Conservation (phyloP, 2,888 invertebrate genomes). For the Notocelia uddmanniana region DNA sequence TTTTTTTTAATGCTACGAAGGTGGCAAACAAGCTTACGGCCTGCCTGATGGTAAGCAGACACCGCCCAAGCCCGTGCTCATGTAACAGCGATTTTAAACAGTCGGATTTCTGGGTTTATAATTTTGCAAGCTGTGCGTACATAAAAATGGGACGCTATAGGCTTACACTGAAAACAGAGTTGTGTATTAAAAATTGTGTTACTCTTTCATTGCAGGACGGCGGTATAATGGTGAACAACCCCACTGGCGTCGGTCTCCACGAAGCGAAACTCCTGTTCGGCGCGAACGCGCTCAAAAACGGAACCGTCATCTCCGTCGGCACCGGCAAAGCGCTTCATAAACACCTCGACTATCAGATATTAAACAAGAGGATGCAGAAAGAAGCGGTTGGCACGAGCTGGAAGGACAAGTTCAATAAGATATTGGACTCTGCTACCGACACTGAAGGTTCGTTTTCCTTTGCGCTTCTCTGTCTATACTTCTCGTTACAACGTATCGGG, state of each 20-base stretch:
- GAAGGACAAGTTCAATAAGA: conserved; percentile 92
- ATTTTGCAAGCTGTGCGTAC: no score
- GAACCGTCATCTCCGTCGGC: conserved; percentile 93
- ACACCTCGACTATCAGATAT: conserved; percentile 65
- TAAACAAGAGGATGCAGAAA: conserved; percentile 56
- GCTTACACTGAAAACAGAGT: no score
- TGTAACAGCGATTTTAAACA: no score
- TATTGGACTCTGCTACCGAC: conserved; percentile 94
- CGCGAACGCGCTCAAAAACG: conserved; percentile 86
- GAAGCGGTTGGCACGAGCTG: conserved; percentile 83
- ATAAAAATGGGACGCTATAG: no score
- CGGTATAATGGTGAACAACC: conserved; percentile 95
- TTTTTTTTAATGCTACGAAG: no score
- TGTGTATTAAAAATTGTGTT: neutral
- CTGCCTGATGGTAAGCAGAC: no score
- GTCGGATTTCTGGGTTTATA: no score
- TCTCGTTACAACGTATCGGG: no score
- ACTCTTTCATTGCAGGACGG: conserved; percentile 86
- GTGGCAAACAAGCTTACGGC: no score
- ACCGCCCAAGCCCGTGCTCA: no score
- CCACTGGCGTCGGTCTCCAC: conserved; percentile 94
- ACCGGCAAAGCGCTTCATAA: conserved; percentile 87
- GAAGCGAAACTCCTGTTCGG: conserved; percentile 95
- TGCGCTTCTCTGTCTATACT: neutral
- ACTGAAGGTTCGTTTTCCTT: conserved; percentile 89